These are phyloP conservation scores for Emydoidea blandingii DNA, from an alignment of 2,797 vertebrate species.

Conservation along the genomic window DNA sequence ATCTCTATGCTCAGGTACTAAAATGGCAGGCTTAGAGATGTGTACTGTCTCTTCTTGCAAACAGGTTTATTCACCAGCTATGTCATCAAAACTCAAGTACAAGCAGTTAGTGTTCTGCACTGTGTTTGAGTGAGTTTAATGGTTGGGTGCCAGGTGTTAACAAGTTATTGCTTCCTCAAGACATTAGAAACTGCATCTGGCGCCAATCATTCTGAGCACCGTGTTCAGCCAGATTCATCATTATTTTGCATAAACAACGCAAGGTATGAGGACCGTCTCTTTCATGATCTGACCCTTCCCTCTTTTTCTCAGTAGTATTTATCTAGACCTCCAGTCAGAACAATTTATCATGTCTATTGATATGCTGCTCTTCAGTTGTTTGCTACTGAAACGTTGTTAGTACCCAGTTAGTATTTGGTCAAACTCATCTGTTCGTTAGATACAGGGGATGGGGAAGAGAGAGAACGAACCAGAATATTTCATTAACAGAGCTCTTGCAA, in stretches of 20 bases:
- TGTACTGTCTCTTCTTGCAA: fast-evolving
- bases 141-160: not conserved
- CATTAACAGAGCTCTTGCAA: not conserved
- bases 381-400: not conserved
- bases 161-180: not conserved
- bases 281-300: not conserved
- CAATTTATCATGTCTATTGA: not conserved
- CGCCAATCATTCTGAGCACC: not conserved
- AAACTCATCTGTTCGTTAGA: not conserved
- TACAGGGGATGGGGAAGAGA: too few species aligned
- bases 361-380: not conserved
- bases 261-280: not conserved
- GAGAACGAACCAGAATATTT: not conserved
- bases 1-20: not conserved
- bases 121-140: not conserved
- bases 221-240: not conserved
- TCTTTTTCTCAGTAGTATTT: fast-evolving
- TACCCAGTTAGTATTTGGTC: fast-evolving
- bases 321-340: not conserved
- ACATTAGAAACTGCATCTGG: not conserved
- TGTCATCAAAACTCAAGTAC: not conserved
- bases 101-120: not conserved
- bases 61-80: not conserved
- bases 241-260: not conserved
- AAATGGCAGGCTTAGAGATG: fast-evolving